A percentile compares a stretch with the other conserved stretches of the same genome.
Evolutionary conservation across 1,140 invertebrate species (phyloP).

Genomic region (Brachionus plicatilis): DNA sequence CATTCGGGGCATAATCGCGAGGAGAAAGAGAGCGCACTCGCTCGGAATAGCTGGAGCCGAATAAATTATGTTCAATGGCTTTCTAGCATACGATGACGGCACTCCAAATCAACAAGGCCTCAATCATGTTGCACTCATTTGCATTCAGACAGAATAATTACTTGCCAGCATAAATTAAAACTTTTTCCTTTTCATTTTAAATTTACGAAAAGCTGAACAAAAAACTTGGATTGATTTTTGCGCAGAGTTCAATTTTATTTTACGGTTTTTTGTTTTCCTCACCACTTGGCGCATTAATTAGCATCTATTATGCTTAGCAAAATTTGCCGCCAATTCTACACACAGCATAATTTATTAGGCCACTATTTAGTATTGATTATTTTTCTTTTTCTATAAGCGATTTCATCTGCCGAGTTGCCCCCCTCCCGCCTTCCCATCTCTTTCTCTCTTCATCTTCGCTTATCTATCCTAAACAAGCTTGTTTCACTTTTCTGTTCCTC

Average conservation of each 20-base stretch:
- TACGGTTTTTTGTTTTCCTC: background rate
- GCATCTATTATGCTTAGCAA: background rate
- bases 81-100: conserved; percentile 4
- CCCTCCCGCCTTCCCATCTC: background rate
- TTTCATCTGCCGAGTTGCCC: background rate
- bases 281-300: background rate
- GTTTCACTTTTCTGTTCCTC: background rate
- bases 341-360: background rate
- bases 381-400: background rate
- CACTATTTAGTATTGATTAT: background rate
- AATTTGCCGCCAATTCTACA: background rate
- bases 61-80: background rate
- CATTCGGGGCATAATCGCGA: conserved; percentile 8
- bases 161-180: conserved; percentile 22
- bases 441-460: background rate
- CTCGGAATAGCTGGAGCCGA: background rate
- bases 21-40: background rate
- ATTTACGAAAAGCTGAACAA: background rate
- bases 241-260: background rate
- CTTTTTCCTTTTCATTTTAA: background rate
- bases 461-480: background rate
- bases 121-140: conserved; percentile 30
- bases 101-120: background rate
- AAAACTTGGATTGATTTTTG: conserved; percentile 30
- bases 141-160: conserved; percentile 29